Evolutionary conservation across 2,113 vertebrate genomes (phyloP).

Genomic region (Corythornis madagascariensis): DNA sequence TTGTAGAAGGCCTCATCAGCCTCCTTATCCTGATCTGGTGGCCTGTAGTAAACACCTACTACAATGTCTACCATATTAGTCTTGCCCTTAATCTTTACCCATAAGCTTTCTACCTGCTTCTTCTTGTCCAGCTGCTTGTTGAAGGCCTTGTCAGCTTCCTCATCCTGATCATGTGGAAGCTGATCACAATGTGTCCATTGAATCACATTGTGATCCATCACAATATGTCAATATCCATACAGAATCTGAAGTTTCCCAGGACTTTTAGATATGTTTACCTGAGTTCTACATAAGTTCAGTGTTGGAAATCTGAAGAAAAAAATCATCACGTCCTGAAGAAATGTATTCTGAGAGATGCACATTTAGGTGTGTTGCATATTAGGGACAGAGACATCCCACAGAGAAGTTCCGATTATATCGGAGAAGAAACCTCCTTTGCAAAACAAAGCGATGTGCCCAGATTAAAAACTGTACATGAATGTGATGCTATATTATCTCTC

Average conservation of each 20-base stretch:
- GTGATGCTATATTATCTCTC: not conserved
- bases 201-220: too few species aligned
- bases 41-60: too few species aligned
- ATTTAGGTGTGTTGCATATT: not conserved
- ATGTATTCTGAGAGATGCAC: accelerated
- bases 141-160: too few species aligned
- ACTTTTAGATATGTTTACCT: not conserved
- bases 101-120: too few species aligned
- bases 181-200: too few species aligned
- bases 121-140: too few species aligned
- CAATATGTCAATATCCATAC: not conserved
- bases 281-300: not conserved
- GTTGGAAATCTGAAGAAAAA: not conserved
- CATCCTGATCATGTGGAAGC: too few species aligned
- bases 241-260: not conserved
- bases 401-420: not conserved
- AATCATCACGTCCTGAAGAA: not conserved
- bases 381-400: not conserved
- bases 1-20: too few species aligned
- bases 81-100: too few species aligned
- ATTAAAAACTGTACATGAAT: not conserved
- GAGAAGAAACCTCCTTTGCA: not conserved
- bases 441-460: not conserved
- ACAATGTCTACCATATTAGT: too few species aligned
- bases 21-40: too few species aligned